Conservation (phyloP, 2,113 vertebrate genomes). For the Meles meles region DNA sequence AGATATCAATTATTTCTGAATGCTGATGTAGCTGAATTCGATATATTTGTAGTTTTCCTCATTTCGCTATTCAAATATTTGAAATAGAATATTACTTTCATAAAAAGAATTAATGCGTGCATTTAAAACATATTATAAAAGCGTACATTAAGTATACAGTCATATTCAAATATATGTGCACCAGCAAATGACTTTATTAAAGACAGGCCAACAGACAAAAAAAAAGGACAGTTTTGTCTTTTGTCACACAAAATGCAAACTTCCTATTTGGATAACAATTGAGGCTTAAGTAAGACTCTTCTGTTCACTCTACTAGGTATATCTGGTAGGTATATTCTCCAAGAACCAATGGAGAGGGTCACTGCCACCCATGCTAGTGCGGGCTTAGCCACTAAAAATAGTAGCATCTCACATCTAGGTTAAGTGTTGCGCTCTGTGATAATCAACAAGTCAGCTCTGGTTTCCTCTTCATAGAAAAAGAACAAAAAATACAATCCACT, state of each 20-base stretch:
- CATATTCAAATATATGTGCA: not conserved
- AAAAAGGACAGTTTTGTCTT: not conserved
- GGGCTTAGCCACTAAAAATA: not conserved
- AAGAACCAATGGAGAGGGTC: not conserved
- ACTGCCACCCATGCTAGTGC: not conserved
- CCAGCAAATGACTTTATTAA: not conserved
- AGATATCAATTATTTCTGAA: not conserved
- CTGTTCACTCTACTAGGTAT: not conserved
- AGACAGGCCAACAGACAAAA: not conserved
- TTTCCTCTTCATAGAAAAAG: not conserved
- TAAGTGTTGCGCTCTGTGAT: not conserved
- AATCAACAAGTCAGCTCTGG: not conserved
- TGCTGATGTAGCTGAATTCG: not conserved
- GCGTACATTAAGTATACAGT: not conserved
- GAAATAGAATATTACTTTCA: slow-evolving; percentile 1
- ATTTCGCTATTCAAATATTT: not conserved
- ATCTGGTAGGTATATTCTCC: not conserved
- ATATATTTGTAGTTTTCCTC: not conserved
- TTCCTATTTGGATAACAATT: not conserved
- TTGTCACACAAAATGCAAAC: not conserved
- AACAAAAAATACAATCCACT: not conserved
- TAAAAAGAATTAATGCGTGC: not conserved
- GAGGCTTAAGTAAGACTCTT: not conserved
- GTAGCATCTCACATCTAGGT: not conserved
- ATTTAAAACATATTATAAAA: slow-evolving; percentile 3